A percentile compares a stretch with the other conserved stretches of the same genome.
phyloP scores from a whole-genome alignment of 1,140 invertebrate species.

The Drosophila truncata region DNA sequence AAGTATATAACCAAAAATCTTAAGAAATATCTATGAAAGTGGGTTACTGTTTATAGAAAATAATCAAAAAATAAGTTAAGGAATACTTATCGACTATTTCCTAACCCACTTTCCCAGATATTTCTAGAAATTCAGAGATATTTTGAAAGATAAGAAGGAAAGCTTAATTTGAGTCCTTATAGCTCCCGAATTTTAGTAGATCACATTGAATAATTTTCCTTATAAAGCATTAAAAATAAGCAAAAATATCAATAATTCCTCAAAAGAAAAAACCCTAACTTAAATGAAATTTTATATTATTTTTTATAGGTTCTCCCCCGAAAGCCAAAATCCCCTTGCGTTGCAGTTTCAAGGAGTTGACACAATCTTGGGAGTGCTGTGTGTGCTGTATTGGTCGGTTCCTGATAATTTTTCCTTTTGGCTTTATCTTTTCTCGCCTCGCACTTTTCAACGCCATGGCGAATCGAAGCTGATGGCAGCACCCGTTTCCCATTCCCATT shows the following conservation, averaged over 20 bases:
- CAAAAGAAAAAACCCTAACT: too few species aligned
- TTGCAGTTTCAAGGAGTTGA: constrained; percentile 21
- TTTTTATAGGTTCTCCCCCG: not conserved
- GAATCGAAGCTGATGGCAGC: constrained; percentile 32
- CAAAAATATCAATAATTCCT: not conserved
- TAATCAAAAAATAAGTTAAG: not conserved
- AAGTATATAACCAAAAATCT: not conserved
- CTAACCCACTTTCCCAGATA: not conserved
- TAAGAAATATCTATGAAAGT: constrained; percentile 1
- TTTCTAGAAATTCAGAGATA: not conserved
- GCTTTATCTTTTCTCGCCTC: constrained; percentile 39
- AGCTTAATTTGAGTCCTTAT: too few species aligned
- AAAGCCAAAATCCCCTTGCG: not conserved
- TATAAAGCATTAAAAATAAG: too few species aligned
- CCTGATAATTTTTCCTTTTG: constrained; percentile 37
- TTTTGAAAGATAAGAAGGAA: not conserved
- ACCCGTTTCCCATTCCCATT: not conserved
- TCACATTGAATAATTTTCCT: too few species aligned
- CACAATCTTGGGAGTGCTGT: constrained; percentile 47
- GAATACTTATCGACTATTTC: not conserved
- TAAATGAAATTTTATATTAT: not conserved
- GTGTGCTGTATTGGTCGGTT: constrained; percentile 29
- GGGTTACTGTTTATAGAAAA: not conserved
- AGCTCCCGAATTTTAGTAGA: too few species aligned
- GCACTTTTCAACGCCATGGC: constrained; percentile 56